Conservation (phyloP, 2,888 invertebrate genomes). For the Cephus pulcher region DNA sequence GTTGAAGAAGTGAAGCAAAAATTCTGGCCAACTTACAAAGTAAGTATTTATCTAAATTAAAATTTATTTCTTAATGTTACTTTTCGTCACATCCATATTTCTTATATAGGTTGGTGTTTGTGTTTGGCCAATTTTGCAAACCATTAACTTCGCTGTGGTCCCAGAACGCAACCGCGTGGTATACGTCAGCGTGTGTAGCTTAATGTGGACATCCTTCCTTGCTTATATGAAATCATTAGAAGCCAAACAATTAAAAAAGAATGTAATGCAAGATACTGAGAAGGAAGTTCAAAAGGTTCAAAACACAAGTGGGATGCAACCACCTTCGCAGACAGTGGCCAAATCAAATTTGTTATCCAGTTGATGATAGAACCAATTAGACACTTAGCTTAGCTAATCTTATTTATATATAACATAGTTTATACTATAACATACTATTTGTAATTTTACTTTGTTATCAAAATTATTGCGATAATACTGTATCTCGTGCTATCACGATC, state of each 20-base stretch:
- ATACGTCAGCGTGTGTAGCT: constrained; percentile 79
- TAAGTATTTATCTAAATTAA: constrained; percentile 48
- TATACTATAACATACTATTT: constrained; percentile 11
- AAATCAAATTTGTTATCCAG: constrained; percentile 15
- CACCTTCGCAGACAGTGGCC: constrained; percentile 4
- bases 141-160: constrained; percentile 78
- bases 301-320: background rate
- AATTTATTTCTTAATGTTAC: background rate
- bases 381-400: constrained; percentile 25
- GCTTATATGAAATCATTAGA: constrained; percentile 81
- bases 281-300: background rate
- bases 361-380: constrained; percentile 31
- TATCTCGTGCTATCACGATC: background rate
- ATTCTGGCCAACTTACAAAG: constrained; percentile 81
- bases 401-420: constrained; percentile 25
- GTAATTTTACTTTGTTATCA: constrained; percentile 20
- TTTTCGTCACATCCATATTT: constrained; percentile 32
- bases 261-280: background rate
- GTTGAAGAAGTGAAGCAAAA: constrained; percentile 77
- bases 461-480: constrained; percentile 14
- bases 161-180: constrained; percentile 80
- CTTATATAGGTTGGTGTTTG: constrained; percentile 73
- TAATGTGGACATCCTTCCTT: constrained; percentile 81
- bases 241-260: constrained; percentile 39
- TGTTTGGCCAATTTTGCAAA: constrained; percentile 80